Evolutionary conservation across 2,888 invertebrate species (phyloP), one percentile per base, ranked within the genome.

Genomic region (Habrosyne pyritoides): DNA sequence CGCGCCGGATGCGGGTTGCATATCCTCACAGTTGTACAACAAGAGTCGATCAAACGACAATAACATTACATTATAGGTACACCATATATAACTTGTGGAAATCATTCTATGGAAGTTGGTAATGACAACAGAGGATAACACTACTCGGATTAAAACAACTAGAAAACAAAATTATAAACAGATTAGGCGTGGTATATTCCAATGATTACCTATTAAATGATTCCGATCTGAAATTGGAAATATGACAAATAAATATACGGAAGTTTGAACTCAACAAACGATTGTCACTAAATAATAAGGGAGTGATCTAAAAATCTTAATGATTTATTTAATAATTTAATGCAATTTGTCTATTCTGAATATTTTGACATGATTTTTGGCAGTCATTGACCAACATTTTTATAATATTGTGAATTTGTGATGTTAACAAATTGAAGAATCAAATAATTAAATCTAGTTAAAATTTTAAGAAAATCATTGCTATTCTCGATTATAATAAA

Each of bases 151-250:
- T 47, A 75, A 76, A 83, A 87, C 86, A 83, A 79, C 87, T 87
- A 91, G 70, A 79, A 76, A 79, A 65, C 66, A 78, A 74, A 72
- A 77, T 70, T 74, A 83, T 73, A 76, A 81, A 52, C 72, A 68
- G 64, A 42, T 42, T 66, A 83, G 77, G 82, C 78, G 83, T 82
- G 81, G 77, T 80, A 84, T 75, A 83, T 75, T 82, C 75, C 82
- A 85, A 85, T 84, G 86, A 84, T 93, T 93, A 93, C 93, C 93
- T 91, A 92, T 85, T 88, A 90, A 89, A 92, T 93, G 93, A 92
- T 89, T 92, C 93, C 93, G 93, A 93, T 93, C 93, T 93, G 93
- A 92, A 93, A 93, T 85, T 90, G 89, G 89, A 89, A 91, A 92
- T 83, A 77, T 66, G 73, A 75, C 71, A 86, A 89, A 88, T 90